Percentiles rank a stretch among this genome's conserved stretches.
These are phyloP conservation scores for Cremastinae sp. DNA, from an alignment of 2,888 invertebrate genomes.

Conservation along the genomic window DNA sequence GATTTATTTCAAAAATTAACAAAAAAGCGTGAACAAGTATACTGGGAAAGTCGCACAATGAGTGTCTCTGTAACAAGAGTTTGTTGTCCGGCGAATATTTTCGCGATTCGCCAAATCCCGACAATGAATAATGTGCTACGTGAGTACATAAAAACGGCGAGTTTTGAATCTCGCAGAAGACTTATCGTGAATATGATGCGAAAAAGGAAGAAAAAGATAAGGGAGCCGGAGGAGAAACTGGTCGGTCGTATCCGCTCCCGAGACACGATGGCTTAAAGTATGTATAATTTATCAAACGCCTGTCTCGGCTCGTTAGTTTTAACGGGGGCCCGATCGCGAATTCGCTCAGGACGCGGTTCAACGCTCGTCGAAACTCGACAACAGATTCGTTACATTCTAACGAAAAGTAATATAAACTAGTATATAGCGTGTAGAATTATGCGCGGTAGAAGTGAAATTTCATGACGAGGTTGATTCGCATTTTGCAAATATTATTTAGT, in stretches of 20 bases:
- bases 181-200: neutral
- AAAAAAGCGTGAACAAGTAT: no score
- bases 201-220: no score
- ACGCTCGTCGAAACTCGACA: constrained; percentile 45
- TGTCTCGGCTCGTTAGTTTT: constrained; percentile 62
- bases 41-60: no score
- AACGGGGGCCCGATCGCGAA: constrained; percentile 56
- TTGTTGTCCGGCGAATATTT: no score
- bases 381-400: constrained; percentile 47
- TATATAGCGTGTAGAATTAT: no score
- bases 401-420: neutral
- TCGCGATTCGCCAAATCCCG: no score
- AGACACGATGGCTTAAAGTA: constrained; percentile 54
- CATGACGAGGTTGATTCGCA: no score
- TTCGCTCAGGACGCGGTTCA: constrained; percentile 21
- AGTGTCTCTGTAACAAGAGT: no score
- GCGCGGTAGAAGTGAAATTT: no score
- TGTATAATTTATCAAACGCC: constrained; percentile 61
- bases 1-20: no score
- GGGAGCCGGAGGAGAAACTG: constrained; percentile 49
- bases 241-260: constrained; percentile 47
- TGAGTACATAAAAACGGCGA: neutral
- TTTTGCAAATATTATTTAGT: no score
- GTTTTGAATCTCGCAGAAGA: constrained; percentile 23
- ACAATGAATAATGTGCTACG: no score